Evolutionary conservation across 1,140 invertebrate genomes (phyloP), one percentile per base, ranked within the genome.

Genomic region (Brachionus rubens): DNA sequence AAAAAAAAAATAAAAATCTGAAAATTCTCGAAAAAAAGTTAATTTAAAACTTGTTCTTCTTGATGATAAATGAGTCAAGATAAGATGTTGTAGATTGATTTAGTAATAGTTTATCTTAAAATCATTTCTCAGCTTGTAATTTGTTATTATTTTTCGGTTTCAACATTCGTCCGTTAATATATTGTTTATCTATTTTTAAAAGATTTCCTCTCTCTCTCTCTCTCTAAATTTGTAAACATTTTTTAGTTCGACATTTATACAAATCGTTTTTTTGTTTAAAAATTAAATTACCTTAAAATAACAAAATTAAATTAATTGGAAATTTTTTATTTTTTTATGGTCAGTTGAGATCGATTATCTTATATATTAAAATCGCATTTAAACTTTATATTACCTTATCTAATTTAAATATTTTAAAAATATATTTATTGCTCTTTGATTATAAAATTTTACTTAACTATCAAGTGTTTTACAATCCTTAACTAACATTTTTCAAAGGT

Each of bases 331-430:
- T 19, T 59, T 59, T 59, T 59, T 59, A 59, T 59, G 54, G 54
- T 59, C 54, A 59, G 26, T 59, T 59, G 54, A 59, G 54, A 59
- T 59, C 54, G 36, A 59, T 59, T 59, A 59, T 36, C 30, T 59
- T 33, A 36, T 33, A 36, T 36, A 5, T 36, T 36, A 36, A 3
- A 5, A 36, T 5, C 33, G 9, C 3, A 36, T 36, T 5, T 5
- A 36, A 9, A 5, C 9, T 36, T 36, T 59, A 33, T 59, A 59
- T 59, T 59, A 33, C 54, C 54, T 59, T 59, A 59, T 59, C 54
- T 33, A 59, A 16, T n/a, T n/a, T n/a, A n/a, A n/a, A n/a, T n/a
- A n/a, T n/a, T n/a, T n/a, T n/a, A n/a, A n/a, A n/a, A n/a, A n/a
- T n/a, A n/a, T n/a, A 36, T 59, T 59, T 59, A 59, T 59, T 59